Conservation (phyloP, 30 jellyfish, hydroid and myxozoan species). For the Cassiopea xamachana region DNA sequence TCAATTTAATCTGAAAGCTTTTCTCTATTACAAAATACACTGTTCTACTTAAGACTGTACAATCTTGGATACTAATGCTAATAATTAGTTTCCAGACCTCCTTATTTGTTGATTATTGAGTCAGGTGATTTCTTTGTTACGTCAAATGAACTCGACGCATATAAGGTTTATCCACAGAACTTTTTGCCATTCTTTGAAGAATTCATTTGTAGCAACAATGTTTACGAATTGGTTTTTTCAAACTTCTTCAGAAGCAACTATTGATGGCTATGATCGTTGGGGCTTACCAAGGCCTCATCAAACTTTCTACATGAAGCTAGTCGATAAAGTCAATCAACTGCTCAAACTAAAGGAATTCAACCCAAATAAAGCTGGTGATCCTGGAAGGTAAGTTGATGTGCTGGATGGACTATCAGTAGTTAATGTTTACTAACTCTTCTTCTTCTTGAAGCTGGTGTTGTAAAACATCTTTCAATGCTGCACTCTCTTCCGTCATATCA, state of each 20-base stretch:
- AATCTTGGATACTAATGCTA: no score
- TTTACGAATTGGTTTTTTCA: no score
- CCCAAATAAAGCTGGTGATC: slow-evolving; percentile 15
- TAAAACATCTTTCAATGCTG: no score
- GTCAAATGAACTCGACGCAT: not conserved
- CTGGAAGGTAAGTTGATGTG: slow-evolving; percentile 35
- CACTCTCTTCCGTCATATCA: no score
- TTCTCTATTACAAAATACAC: no score
- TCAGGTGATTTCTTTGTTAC: not conserved
- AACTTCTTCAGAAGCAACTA: not conserved
- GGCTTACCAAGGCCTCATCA: slow-evolving; percentile 48
- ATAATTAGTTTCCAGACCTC: not conserved
- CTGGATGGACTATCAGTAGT: not conserved
- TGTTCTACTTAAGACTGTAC: no score
- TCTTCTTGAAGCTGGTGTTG: no score
- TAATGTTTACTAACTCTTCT: no score
- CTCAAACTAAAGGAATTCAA: not conserved
- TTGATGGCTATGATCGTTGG: slow-evolving; percentile 38
- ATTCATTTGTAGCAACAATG: no score
- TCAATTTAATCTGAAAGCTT: no score
- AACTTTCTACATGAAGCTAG: slow-evolving; percentile 1
- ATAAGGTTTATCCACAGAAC: no score
- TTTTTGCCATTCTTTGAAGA: no score
- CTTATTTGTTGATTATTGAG: not conserved
- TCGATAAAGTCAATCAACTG: slow-evolving; percentile 18